Percentiles rank a stretch among this genome's conserved stretches.
These are phyloP conservation scores for Boloria selene DNA, from an alignment of 2,888 invertebrate genomes.

Conservation along the genomic window DNA sequence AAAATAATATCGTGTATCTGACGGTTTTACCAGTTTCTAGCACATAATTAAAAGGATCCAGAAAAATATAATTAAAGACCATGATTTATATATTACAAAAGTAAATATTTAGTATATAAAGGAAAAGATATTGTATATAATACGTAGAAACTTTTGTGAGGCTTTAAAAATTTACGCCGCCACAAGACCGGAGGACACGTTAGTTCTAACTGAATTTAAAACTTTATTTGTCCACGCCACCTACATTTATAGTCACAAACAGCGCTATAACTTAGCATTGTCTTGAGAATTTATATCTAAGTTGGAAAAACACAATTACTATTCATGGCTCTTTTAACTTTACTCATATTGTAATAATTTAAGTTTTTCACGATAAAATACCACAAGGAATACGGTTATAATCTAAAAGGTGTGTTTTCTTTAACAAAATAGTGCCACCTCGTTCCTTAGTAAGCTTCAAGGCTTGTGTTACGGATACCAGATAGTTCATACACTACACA, in stretches of 20 bases:
- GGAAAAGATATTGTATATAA: constrained; percentile 17
- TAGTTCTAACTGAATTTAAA: constrained; percentile 35
- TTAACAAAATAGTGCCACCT: no score
- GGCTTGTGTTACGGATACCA: no score
- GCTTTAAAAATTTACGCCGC: constrained; percentile 27
- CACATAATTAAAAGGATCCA: no score
- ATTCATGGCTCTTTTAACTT: constrained; percentile 27
- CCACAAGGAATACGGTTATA: not conserved
- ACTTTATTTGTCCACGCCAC: constrained; percentile 34
- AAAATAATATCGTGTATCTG: no score
- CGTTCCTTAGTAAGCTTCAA: no score
- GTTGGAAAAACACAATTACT: constrained; percentile 29
- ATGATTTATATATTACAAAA: no score
- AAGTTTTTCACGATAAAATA: not conserved
- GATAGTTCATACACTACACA: no score
- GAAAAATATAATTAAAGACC: no score
- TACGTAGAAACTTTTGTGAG: constrained; percentile 15
- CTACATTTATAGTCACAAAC: constrained; percentile 35
- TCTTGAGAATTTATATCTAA: constrained; percentile 33
- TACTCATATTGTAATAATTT: constrained; percentile 3
- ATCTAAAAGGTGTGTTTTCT: not conserved
- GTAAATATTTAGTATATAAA: not conserved
- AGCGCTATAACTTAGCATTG: constrained; percentile 36
- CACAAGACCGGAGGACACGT: constrained; percentile 19
- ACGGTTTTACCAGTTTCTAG: no score